Evolutionary conservation across 2,797 vertebrate genomes (phyloP).

Genomic region (Darevskia mixta): DNA sequence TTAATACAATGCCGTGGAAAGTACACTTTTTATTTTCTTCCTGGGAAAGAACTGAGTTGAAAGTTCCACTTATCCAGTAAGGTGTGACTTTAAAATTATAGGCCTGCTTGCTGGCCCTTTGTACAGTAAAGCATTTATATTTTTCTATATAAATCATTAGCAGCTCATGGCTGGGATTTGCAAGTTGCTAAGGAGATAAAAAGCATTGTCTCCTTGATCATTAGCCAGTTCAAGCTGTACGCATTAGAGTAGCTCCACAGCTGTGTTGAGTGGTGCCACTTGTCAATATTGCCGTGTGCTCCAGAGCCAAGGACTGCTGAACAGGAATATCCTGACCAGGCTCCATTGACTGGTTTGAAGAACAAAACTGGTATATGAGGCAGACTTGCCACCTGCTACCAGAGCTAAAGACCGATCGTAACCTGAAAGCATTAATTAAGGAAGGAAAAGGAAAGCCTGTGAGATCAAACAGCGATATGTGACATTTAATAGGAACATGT

Average conservation of each 20-base stretch:
- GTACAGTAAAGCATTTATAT: not conserved
- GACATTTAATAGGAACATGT: not conserved
- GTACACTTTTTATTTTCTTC: not conserved
- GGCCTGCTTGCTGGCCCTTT: constrained; percentile 14
- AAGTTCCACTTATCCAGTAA: constrained; percentile 10
- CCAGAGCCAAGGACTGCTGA: not conserved
- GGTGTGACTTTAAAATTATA: not conserved
- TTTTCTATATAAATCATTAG: not conserved
- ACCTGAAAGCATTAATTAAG: not conserved
- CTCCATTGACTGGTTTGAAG: not conserved
- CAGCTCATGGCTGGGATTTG: constrained; percentile 3
- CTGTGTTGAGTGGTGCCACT: not conserved
- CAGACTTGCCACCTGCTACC: not conserved
- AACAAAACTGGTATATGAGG: not conserved
- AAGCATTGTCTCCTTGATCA: not conserved
- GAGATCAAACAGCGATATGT: not conserved
- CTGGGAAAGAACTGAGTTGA: not conserved
- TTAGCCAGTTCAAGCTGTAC: not conserved
- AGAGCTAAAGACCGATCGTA: not conserved
- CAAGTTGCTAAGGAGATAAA: not conserved
- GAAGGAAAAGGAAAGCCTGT: not conserved
- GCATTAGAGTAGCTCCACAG: constrained; percentile 13
- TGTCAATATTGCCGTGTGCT: not conserved
- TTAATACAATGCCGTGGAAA: not conserved
- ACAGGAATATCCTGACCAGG: not conserved